A percentile compares a stretch with the other conserved stretches of the same genome.
These are phyloP conservation scores for Hetaerina americana DNA, from an alignment of 1,140 invertebrate species.

Conservation along the genomic window DNA sequence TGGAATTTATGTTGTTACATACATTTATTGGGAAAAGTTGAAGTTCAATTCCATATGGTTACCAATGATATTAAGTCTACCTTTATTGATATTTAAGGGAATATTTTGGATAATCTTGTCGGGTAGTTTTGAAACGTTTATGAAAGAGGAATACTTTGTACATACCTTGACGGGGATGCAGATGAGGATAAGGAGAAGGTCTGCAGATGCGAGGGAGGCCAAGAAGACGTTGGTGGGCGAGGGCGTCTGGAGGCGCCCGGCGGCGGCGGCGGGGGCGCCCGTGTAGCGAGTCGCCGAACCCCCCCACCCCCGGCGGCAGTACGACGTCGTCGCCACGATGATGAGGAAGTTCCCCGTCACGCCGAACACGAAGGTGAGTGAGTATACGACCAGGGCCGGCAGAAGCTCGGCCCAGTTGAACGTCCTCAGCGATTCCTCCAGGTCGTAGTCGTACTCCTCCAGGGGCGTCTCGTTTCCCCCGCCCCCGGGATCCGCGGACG, in stretches of 20 bases:
- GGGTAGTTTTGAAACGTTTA: too few species aligned
- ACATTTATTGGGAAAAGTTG: too few species aligned
- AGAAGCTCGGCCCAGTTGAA: slow-evolving; percentile 41
- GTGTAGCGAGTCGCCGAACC: slow-evolving; percentile 31
- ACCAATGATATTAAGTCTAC: too few species aligned
- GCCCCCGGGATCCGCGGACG: too few species aligned
- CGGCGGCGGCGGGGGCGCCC: neutral
- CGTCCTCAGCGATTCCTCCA: slow-evolving; percentile 25
- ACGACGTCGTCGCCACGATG: slow-evolving; percentile 33
- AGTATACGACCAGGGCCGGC: slow-evolving; percentile 46
- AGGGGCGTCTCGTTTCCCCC: too few species aligned
- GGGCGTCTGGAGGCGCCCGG: slow-evolving; percentile 31
- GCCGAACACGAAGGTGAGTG: slow-evolving; percentile 45
- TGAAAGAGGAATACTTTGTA: too few species aligned
- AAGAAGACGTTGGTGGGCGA: slow-evolving; percentile 59
- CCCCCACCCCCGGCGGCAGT: slow-evolving; percentile 20
- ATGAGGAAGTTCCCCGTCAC: slow-evolving; percentile 46
- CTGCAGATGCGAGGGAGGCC: slow-evolving; percentile 52
- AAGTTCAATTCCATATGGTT: too few species aligned
- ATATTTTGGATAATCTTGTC: too few species aligned
- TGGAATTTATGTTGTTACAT: too few species aligned
- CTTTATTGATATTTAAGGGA: too few species aligned
- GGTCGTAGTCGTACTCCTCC: slow-evolving; percentile 33
- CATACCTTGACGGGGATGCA: slow-evolving; percentile 65
- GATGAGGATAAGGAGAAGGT: slow-evolving; percentile 53